Evolutionary conservation across 1,140 invertebrate species (phyloP).

Genomic region (Solen grandis): DNA sequence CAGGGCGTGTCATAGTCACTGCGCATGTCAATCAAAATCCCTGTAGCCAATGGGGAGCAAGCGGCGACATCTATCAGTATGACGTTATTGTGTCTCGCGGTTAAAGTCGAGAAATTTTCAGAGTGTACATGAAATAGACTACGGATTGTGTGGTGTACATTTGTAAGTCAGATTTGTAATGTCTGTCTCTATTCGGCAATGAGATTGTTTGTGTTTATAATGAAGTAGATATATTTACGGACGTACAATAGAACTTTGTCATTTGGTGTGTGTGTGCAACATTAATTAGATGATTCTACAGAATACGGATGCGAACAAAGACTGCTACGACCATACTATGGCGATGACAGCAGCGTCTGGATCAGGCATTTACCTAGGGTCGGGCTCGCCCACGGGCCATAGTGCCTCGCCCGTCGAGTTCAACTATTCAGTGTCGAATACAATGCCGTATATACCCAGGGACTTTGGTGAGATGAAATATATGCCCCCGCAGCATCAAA

Average conservation of each 20-base stretch:
- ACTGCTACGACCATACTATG: slow-evolving; percentile 42
- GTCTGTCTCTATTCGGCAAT: slow-evolving; percentile 28
- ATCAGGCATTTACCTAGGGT: slow-evolving; percentile 70
- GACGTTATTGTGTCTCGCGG: slow-evolving; percentile 45
- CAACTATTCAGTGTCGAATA: slow-evolving; percentile 65
- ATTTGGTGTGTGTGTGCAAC: slow-evolving; percentile 23
- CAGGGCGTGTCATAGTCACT: slow-evolving; percentile 6
- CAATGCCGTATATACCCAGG: slow-evolving; percentile 65
- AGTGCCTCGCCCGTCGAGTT: slow-evolving; percentile 67
- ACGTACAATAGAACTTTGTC: not conserved
- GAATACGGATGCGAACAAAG: slow-evolving; percentile 51
- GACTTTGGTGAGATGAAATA: slow-evolving; percentile 89
- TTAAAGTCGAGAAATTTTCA: slow-evolving; percentile 35
- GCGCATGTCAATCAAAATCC: slow-evolving; percentile 52
- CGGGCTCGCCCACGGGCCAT: slow-evolving; percentile 70
- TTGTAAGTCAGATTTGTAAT: slow-evolving; percentile 23
- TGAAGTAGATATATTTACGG: slow-evolving; percentile 27
- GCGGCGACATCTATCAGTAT: slow-evolving; percentile 44
- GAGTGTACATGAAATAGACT: slow-evolving; percentile 53
- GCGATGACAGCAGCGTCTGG: slow-evolving; percentile 70
- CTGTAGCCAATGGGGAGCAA: slow-evolving; percentile 30
- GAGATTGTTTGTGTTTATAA: slow-evolving; percentile 57
- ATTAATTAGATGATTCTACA: slow-evolving; percentile 50
- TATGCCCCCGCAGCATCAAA: slow-evolving; percentile 85
- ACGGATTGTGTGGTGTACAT: slow-evolving; percentile 35